Evolutionary conservation across 2,797 vertebrate genomes (phyloP).

Genomic region (Mormyrus proboscirostris): DNA sequence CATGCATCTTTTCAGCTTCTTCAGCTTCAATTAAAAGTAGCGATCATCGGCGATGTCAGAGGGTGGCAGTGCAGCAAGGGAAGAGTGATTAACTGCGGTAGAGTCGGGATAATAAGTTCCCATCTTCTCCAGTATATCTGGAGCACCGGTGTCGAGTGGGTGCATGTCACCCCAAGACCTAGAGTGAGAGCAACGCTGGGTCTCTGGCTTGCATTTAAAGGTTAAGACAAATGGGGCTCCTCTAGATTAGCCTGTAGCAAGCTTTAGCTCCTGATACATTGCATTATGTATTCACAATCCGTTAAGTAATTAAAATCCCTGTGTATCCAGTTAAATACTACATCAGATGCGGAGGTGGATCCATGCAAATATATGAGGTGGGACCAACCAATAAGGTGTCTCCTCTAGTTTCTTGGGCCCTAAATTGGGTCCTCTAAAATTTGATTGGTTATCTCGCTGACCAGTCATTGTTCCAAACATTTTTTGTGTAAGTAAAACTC

Average conservation of each 20-base stretch:
- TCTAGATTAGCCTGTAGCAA: not conserved
- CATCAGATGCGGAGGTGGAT: not conserved
- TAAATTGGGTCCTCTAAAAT: not conserved
- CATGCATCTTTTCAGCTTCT: not conserved
- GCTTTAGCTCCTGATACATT: not conserved
- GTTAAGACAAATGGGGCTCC: not conserved
- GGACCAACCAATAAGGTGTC: not conserved
- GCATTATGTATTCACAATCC: not conserved
- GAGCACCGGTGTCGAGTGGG: not conserved
- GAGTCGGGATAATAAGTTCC: not conserved
- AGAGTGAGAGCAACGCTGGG: not conserved
- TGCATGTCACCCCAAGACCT: not conserved
- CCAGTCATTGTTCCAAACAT: not conserved
- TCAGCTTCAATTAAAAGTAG: not conserved
- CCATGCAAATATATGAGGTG: not conserved
- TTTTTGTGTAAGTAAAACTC: not conserved
- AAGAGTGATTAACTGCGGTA: not conserved
- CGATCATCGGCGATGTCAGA: too few relatives aligned
- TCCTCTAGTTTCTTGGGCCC: not conserved
- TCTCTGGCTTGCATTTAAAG: not conserved
- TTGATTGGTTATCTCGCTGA: not conserved
- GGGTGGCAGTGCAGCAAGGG: not conserved
- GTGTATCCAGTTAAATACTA: not conserved
- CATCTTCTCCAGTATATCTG: not conserved
- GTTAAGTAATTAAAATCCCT: not conserved